Conservation (phyloP, 2,113 vertebrate species). For the Amazona vittata region DNA sequence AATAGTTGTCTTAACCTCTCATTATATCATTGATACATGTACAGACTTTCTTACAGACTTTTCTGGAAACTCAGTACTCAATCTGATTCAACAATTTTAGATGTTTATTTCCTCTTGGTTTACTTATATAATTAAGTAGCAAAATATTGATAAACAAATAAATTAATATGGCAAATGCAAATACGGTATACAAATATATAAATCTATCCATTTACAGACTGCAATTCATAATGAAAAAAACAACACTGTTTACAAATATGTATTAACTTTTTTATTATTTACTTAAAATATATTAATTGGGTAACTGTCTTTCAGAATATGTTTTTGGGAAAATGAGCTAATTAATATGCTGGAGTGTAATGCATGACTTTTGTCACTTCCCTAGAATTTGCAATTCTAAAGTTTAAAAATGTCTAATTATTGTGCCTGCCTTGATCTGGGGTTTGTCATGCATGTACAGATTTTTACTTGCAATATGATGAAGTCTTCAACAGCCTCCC, state of each 20-base stretch:
- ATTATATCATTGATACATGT: background rate
- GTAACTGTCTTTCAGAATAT: background rate
- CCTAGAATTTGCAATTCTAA: background rate
- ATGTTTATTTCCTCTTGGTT: background rate
- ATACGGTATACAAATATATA: background rate
- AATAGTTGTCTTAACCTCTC: background rate
- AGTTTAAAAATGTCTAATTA: conserved; percentile 1
- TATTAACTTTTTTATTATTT: conserved; percentile 11
- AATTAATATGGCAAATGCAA: background rate
- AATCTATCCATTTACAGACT: background rate
- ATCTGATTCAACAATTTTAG: background rate
- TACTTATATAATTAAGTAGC: background rate
- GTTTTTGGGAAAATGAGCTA: background rate
- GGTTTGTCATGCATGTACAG: background rate
- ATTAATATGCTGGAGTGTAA: background rate
- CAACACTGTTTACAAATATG: background rate
- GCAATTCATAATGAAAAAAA: conserved; percentile 31
- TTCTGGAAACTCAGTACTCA: background rate
- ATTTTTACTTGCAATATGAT: background rate
- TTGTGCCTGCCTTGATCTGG: background rate
- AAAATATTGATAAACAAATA: background rate
- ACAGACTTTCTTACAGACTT: background rate
- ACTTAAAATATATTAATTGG: conserved; percentile 6
- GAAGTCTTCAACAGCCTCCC: background rate
- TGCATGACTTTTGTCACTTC: conserved; percentile 13